Evolutionary conservation across 2,113 vertebrate genomes (phyloP).

Genomic region (Uria aalge): DNA sequence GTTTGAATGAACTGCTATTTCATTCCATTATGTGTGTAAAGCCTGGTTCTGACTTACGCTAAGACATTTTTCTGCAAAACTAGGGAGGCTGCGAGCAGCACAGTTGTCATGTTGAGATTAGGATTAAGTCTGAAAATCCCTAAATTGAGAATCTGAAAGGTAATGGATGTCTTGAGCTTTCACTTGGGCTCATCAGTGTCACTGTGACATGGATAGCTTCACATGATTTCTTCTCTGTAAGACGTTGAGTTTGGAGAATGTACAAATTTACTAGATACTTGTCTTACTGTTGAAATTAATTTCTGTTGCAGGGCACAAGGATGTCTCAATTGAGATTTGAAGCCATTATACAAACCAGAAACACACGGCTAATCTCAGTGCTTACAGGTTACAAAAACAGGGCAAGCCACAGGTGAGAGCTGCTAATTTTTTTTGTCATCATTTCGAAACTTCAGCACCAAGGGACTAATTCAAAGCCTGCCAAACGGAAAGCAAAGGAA

Average conservation of each 20-base stretch:
- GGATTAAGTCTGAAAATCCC: not conserved
- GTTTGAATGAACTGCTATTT: not conserved
- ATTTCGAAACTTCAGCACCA: not conserved
- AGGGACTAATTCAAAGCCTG: not conserved
- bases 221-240: not conserved
- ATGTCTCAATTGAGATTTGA: not conserved
- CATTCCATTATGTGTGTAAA: not conserved
- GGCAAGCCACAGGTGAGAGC: not conserved
- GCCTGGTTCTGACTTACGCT: accelerated
- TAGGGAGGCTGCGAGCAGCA: accelerated
- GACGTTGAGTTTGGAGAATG: not conserved
- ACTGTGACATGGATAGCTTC: not conserved
- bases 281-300: not conserved
- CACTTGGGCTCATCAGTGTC: not conserved
- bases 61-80: not conserved
- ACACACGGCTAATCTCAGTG: not conserved
- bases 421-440: not conserved
- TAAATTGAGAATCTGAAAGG: accelerated
- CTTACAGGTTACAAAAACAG: not conserved
- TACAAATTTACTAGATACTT: not conserved
- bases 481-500: not conserved
- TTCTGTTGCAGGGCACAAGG: not conserved
- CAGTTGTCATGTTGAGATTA: not conserved
- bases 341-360: not conserved
- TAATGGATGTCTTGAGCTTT: not conserved